Base-by-base conservation (phyloP, 2,797 vertebrate species). In the Pampus argenteus region DNA sequence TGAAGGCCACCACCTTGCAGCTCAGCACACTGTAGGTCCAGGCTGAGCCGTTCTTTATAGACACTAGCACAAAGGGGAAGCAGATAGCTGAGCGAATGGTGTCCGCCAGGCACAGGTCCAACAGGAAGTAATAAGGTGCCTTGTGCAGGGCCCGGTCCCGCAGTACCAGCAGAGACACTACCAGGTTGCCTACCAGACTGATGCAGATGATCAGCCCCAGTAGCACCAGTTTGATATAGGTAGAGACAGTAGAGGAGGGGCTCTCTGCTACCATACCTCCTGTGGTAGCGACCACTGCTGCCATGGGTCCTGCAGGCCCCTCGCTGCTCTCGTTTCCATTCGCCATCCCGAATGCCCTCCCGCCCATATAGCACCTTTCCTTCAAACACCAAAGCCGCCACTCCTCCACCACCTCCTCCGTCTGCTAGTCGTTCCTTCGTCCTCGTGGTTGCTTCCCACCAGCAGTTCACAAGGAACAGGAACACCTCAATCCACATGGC, bases 1-100 rank as follows among this genome's bases (percentile, higher is more conserved):
- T 96, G 90, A 97, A 97, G 85, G 96, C 96, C 89, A 97, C 96
- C 80, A 97, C 95, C 85, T 97, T 97, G 92, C 96, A 97, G 88
- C 96, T 96, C 59, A 97, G 92, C 26, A 96, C 94, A 2, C 96
- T 96, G 91, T 96, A 96, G 57, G 96, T 96, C 96, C 96, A 96
- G 38, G 96, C 95, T 2, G 96, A 97, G 86, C 96, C 96, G 2
- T 96, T 96, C 83, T 95, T 95, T 77, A 96, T 95, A 48, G 96
- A 96, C 85, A 96, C 96, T 84, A 96, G 92, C 74, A 97, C 96
- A 63, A 97, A 97, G 36, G 96, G 96, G 86, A 97, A 97, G 88
- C 96, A 97, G 87, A 97, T 95, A 26, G 96, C 95, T 20, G 96
- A 96, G 71, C 96, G 95, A 76, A 96, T 94, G 65, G 94, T 95